phyloP scores from a whole-genome alignment of 2,797 vertebrate genomes.

The Eremophila alpestris region DNA sequence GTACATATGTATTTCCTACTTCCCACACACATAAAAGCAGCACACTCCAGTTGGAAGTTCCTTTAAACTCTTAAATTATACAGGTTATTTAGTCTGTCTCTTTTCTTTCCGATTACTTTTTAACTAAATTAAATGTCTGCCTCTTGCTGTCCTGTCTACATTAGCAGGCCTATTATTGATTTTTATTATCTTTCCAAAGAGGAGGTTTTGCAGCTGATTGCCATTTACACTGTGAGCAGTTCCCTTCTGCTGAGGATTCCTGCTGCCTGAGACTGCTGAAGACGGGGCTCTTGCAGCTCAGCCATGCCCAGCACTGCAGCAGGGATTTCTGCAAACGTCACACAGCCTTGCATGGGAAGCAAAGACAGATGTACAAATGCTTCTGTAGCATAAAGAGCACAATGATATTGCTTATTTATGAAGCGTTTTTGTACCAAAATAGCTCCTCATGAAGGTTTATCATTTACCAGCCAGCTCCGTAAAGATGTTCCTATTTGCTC shows the following conservation, averaged over 20 bases:
- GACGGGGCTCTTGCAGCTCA: neutral
- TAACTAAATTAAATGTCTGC: conserved; percentile 53
- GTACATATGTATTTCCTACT: conserved; percentile 38
- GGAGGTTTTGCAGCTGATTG: conserved; percentile 36
- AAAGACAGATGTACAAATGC: neutral
- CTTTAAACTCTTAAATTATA: conserved; percentile 65
- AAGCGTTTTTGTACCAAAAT: neutral
- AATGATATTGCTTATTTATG: neutral
- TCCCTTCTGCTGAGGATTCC: conserved; percentile 20
- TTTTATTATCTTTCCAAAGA: conserved; percentile 61
- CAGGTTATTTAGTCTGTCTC: conserved; percentile 55
- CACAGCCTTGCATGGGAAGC: no score
- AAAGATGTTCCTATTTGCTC: neutral
- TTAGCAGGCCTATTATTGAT: conserved; percentile 61
- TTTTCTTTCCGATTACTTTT: conserved; percentile 56
- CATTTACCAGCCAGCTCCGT: neutral
- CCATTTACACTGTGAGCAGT: conserved; percentile 10
- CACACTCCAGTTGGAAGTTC: conserved; percentile 44
- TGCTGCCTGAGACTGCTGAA: conserved; percentile 14
- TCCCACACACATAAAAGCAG: conserved; percentile 34
- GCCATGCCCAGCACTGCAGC: neutral
- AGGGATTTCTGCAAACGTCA: neutral
- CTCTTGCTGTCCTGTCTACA: conserved; percentile 58
- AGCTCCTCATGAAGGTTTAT: neutral
- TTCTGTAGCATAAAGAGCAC: neutral